phyloP scores from a whole-genome alignment of 2,113 vertebrate genomes.

The Cryptomyrus ogoouensis region DNA sequence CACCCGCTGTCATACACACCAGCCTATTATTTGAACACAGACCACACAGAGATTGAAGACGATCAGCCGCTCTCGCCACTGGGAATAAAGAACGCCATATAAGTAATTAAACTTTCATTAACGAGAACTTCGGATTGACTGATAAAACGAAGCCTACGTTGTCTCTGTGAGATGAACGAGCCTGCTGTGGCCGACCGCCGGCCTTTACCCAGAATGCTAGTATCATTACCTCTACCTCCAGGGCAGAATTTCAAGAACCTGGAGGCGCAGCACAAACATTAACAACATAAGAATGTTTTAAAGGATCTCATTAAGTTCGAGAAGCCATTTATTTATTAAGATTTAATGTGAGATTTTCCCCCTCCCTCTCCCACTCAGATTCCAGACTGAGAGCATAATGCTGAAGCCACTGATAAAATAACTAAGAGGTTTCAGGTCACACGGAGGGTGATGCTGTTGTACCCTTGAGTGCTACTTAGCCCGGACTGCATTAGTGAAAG shows the following conservation, averaged over 20 bases:
- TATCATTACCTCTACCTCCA: background rate
- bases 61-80: conserved; percentile 29
- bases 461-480: background rate
- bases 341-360: background rate
- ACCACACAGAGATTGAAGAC: conserved; percentile 40
- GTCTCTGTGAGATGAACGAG: background rate
- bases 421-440: background rate
- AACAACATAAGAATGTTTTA: background rate
- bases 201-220: background rate
- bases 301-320: background rate
- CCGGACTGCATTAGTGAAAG: background rate
- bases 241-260: background rate
- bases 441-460: background rate
- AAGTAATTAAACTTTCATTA: conserved; percentile 38
- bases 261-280: background rate
- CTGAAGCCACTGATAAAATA: background rate
- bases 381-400: background rate
- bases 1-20: background rate
- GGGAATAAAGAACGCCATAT: conserved; percentile 15
- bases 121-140: conserved; percentile 45
- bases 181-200: background rate
- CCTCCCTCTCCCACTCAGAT: background rate
- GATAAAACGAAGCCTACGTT: conserved; percentile 31
- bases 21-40: conserved; percentile 54
- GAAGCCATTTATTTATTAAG: conserved; percentile 8